Base-by-base conservation (phyloP, 1,140 invertebrate species). In the Elysia chlorotica region DNA sequence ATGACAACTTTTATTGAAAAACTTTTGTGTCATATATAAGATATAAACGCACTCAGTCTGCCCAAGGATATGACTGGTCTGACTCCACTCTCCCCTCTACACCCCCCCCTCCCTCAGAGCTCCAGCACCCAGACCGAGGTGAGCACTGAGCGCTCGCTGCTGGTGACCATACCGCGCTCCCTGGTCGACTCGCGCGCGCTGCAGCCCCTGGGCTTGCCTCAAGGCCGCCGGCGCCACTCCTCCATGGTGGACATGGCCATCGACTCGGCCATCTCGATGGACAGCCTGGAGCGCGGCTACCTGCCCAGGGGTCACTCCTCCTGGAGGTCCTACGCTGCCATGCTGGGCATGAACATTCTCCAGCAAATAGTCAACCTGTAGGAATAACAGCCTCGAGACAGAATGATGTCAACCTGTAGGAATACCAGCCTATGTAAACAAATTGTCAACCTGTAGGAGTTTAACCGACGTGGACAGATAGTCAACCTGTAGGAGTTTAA, bases 271-370 rank as follows among this genome's bases (percentile, higher is more conserved):
- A 25, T 76, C 37, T 76, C 75, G 56, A 74, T 79, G 77, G 77
- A 79, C 73, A 75, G 73, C 35, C 69, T 76, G 19, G 67, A 63
- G 25, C 38, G 67, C 0, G 71, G 70, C 38, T 79, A 79, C 73
- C 65, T 79, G 23, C 77, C 77, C 25, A 70, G 38, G 6, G 70
- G 71, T 6, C 65, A 73, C 71, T 57, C 54, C 38, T 70, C 69
- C 37, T 79, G 77, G 77, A 63, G 74, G 23, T 76, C 75, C n/a
- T 79, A 76, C 65, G 75, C 73, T 23, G 75, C 77, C 36, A 76
- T 79, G 75, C 4, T 79, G 25, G 77, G 77, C 21, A 76, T 76
- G 71, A 76, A 76, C 56, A 76, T 79, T 30, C 56, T 79, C n/a
- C 75, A 79, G 28, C 77, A 79, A 35, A 65, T 75, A 1, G 36